Evolutionary conservation across 1,140 invertebrate species (phyloP).

Genomic region (Homalodisca vitripennis): DNA sequence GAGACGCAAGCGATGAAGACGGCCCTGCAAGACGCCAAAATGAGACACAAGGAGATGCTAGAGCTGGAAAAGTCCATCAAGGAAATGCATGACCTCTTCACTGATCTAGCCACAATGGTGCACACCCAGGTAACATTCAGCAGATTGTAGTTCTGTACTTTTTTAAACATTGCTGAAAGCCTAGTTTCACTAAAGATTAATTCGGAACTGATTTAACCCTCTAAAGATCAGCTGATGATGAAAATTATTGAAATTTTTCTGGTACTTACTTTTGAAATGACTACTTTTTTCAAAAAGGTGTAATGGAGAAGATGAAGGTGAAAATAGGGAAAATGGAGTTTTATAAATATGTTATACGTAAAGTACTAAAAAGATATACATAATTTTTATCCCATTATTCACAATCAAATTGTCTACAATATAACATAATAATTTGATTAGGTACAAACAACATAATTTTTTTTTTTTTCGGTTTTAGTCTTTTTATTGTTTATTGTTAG

Average conservation of each 20-base stretch:
- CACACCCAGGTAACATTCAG: constrained; percentile 4
- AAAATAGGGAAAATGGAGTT: too few relatives aligned
- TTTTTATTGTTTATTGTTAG: too few relatives aligned
- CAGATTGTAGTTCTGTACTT: not conserved
- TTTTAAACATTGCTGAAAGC: not conserved
- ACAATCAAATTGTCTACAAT: too few relatives aligned
- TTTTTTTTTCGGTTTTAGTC: too few relatives aligned
- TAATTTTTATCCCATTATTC: too few relatives aligned
- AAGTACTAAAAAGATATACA: too few relatives aligned
- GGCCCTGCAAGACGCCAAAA: constrained; percentile 2
- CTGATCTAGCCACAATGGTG: not conserved
- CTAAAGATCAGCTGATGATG: not conserved
- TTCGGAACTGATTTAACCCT: not conserved
- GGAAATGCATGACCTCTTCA: constrained; percentile 14
- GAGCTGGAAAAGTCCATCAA: constrained; percentile 3
- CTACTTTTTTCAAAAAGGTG: too few relatives aligned
- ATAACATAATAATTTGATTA: too few relatives aligned
- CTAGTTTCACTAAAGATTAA: not conserved
- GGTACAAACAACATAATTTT: too few relatives aligned
- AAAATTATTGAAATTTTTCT: not conserved
- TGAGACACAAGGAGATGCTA: constrained; percentile 12
- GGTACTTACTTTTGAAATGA: too few relatives aligned
- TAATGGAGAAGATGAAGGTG: too few relatives aligned
- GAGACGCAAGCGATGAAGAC: constrained; percentile 9
- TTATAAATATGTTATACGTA: too few relatives aligned